Percentiles rank a stretch among this genome's conserved stretches.
phyloP scores from a whole-genome alignment of 2,888 invertebrate genomes.

The Mayetiola destructor region DNA sequence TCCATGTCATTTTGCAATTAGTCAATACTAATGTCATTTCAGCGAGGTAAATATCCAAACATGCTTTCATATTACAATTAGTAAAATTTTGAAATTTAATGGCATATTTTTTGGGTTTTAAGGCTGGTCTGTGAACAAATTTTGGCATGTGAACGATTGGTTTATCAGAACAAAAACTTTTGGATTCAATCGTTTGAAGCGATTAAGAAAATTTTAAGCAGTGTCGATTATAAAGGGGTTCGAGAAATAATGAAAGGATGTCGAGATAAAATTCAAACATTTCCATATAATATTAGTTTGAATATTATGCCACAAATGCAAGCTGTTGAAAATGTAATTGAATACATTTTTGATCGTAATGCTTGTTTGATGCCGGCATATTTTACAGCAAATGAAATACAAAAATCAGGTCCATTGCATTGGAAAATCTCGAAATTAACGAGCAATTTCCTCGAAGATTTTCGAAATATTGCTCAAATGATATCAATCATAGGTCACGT shows the following conservation, averaged over 20 bases:
- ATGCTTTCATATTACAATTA: not conserved
- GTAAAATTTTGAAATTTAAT: not conserved
- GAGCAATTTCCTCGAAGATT: constrained; percentile 82
- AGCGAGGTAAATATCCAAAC: constrained; percentile 44
- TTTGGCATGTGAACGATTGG: constrained; percentile 67
- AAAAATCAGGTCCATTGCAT: constrained; percentile 58
- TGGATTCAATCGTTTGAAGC: constrained; percentile 82
- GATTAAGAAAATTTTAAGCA: constrained; percentile 69
- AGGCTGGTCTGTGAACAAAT: constrained; percentile 80
- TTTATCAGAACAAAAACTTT: constrained; percentile 64
- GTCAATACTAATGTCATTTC: constrained; percentile 58
- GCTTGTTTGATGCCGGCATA: constrained; percentile 86
- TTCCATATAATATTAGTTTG: constrained; percentile 65
- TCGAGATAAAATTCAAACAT: constrained; percentile 71
- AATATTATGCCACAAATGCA: constrained; percentile 68
- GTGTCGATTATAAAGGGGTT: constrained; percentile 91
- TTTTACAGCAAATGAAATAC: constrained; percentile 88
- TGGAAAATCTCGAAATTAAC: constrained; percentile 82
- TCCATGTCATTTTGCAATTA: constrained; percentile 58
- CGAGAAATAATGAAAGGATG: constrained; percentile 85
- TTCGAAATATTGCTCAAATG: constrained; percentile 89
- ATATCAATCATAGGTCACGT: constrained; percentile 83
- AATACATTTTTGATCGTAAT: constrained; percentile 82
- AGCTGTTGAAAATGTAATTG: constrained; percentile 65
- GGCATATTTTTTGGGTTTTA: constrained; percentile 13